Evolutionary conservation across 2,797 vertebrate species (phyloP).

Genomic region (Sebastes itinus): DNA sequence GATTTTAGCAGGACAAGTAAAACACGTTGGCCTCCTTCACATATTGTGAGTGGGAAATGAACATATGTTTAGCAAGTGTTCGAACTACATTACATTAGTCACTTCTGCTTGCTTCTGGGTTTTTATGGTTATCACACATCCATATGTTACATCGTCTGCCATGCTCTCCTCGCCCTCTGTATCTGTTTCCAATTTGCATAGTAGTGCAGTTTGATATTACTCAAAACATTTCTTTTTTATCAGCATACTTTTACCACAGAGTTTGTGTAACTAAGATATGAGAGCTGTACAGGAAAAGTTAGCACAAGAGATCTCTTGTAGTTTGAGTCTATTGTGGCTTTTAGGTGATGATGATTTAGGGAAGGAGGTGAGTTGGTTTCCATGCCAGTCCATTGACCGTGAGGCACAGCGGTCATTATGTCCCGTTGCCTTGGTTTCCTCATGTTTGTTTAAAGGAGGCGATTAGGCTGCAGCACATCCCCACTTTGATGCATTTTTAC

Average conservation of each 20-base stretch:
- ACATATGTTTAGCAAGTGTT: slow-evolving; percentile 21
- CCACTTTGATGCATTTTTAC: slow-evolving; percentile 68
- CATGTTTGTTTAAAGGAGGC: slow-evolving; percentile 73
- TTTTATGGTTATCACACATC: not conserved
- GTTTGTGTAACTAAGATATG: not conserved
- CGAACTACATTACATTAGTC: not conserved
- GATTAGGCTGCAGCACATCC: slow-evolving; percentile 52
- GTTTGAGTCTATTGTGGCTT: not conserved
- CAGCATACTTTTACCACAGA: not conserved
- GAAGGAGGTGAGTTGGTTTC: slow-evolving; percentile 35
- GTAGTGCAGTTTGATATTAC: slow-evolving; percentile 40
- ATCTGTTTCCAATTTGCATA: slow-evolving; percentile 61
- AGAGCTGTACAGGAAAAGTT: not conserved
- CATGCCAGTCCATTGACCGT: slow-evolving; percentile 50
- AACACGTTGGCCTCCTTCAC: slow-evolving; percentile 3
- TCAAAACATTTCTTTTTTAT: slow-evolving; percentile 37
- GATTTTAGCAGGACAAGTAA: slow-evolving; percentile 27
- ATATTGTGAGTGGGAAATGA: slow-evolving; percentile 49
- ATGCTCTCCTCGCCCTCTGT: not conserved
- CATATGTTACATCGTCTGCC: slow-evolving; percentile 32
- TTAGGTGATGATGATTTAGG: not conserved
- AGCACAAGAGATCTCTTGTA: not conserved
- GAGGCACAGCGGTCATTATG: slow-evolving; percentile 62
- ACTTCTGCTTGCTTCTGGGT: not conserved
- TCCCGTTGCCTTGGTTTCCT: slow-evolving; percentile 75